phyloP scores from a whole-genome alignment of 2,888 invertebrate species.

The Polietes domitor region DNA sequence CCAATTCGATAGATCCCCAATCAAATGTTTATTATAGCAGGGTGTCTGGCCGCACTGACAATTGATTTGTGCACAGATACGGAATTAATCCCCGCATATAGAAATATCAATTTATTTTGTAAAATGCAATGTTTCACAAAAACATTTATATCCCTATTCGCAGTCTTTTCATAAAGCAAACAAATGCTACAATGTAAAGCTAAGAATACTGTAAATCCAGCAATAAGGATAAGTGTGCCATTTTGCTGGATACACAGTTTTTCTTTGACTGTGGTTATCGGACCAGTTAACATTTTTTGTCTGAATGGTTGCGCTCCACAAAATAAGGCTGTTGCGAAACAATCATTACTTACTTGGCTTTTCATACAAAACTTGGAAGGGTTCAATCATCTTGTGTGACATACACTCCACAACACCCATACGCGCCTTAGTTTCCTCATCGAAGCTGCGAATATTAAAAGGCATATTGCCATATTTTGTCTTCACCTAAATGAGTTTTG shows the following conservation, averaged over 20 bases:
- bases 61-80: slow-evolving; percentile 71
- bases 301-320: too few species aligned
- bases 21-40: slow-evolving; percentile 77
- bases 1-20: slow-evolving; percentile 59
- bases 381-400: slow-evolving; percentile 98
- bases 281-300: too few species aligned
- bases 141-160: too few species aligned
- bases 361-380: slow-evolving; percentile 96
- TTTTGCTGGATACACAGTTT: too few species aligned
- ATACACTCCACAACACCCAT: slow-evolving; percentile 99
- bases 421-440: slow-evolving; percentile 98
- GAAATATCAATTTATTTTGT: too few species aligned
- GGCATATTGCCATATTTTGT: slow-evolving; percentile 98
- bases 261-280: too few species aligned
- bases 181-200: too few species aligned
- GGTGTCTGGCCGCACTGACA: slow-evolving; percentile 80
- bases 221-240: too few species aligned
- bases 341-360: slow-evolving; percentile 83
- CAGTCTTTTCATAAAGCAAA: too few species aligned
- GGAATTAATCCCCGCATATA: slow-evolving; percentile 79
- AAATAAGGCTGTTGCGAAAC: too few species aligned
- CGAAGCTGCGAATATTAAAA: slow-evolving; percentile 96
- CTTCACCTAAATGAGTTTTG: slow-evolving; percentile 83
- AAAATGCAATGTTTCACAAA: too few species aligned
- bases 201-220: too few species aligned